Conservation (phyloP, 2,888 invertebrate species). For the Hypolimnas misippus region DNA sequence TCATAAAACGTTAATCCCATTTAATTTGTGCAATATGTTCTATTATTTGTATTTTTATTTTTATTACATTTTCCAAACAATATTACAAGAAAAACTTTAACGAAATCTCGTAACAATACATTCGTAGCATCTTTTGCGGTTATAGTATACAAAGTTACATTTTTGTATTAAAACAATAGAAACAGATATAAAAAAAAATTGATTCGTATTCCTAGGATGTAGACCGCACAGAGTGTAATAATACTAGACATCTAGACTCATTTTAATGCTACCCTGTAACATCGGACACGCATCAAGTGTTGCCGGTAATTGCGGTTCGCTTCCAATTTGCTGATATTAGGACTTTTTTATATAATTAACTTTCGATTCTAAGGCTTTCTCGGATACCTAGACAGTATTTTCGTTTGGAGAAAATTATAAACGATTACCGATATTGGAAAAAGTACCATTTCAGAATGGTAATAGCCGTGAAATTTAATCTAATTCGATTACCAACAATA, state of each 20-base stretch:
- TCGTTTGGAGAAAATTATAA: slow-evolving; percentile 24
- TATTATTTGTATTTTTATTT: too few species aligned
- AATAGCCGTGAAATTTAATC: slow-evolving; percentile 33
- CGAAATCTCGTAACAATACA: too few species aligned
- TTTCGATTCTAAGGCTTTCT: slow-evolving; percentile 40
- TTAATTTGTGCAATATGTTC: too few species aligned
- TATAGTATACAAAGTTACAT: neutral
- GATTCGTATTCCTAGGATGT: slow-evolving; percentile 1
- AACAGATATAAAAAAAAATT: neutral
- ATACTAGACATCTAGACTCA: slow-evolving; percentile 34
- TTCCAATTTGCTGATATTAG: slow-evolving; percentile 45
- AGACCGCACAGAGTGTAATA: slow-evolving; percentile 34
- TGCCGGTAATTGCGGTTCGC: slow-evolving; percentile 42
- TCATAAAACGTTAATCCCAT: too few species aligned
- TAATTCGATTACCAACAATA: slow-evolving; percentile 25
- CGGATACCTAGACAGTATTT: slow-evolving; percentile 29
- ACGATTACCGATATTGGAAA: slow-evolving; percentile 15
- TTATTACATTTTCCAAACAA: too few species aligned
- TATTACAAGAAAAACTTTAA: too few species aligned
- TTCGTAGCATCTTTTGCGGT: too few species aligned
- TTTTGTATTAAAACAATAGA: slow-evolving; percentile 9
- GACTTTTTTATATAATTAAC: slow-evolving; percentile 40
- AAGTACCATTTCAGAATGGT: slow-evolving; percentile 19
- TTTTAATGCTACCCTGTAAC: slow-evolving; percentile 38
- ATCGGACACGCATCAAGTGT: slow-evolving; percentile 42